Evolutionary conservation across 2,113 vertebrate genomes (phyloP).

Genomic region (Nothocercus julius): DNA sequence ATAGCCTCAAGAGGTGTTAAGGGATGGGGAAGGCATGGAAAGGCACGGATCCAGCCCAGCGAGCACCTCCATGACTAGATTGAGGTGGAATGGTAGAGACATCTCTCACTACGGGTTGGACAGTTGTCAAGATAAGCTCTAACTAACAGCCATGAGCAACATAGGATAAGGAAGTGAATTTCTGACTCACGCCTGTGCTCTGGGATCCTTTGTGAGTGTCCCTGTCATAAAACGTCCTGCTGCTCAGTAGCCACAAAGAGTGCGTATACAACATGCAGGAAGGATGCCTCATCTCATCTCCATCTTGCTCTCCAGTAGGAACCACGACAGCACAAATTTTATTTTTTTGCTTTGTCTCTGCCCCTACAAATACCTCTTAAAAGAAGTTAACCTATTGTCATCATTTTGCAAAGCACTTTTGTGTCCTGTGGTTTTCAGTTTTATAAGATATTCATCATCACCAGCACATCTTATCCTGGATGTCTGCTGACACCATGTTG

Average conservation of each 20-base stretch:
- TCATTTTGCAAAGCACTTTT: neutral
- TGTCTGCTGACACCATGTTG: neutral
- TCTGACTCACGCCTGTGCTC: neutral
- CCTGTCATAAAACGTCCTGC: neutral
- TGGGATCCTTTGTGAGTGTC: neutral
- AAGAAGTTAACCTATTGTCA: neutral
- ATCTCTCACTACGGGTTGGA: neutral
- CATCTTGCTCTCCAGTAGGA: neutral
- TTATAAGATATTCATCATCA: neutral
- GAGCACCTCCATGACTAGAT: accelerated
- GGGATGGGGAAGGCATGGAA: neutral
- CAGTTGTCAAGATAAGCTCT: neutral
- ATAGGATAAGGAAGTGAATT: neutral
- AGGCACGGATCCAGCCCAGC: neutral
- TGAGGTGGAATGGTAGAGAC: neutral
- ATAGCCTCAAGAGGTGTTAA: accelerated
- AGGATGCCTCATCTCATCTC: neutral
- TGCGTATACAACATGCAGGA: neutral
- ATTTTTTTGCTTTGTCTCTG: neutral
- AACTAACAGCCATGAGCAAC: neutral
- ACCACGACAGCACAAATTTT: neutral
- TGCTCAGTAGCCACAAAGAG: neutral
- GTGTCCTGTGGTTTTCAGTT: neutral
- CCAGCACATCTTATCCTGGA: neutral
- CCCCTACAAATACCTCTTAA: neutral